Conservation (phyloP, 2,888 invertebrate species). For the Emesis russula region DNA sequence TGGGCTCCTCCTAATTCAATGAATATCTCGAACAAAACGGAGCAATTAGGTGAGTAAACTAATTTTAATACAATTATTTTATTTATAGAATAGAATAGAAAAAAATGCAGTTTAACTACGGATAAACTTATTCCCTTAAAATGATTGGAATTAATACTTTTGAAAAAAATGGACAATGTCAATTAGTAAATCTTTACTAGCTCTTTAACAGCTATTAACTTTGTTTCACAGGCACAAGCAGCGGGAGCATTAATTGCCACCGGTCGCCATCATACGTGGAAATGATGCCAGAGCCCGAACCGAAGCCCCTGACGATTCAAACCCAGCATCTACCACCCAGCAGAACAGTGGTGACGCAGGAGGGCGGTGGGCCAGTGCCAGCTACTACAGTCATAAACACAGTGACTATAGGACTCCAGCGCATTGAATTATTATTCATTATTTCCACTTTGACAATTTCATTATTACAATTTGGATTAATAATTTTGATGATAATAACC, state of each 20-base stretch:
- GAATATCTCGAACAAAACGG: constrained; percentile 29
- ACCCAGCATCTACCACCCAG: constrained; percentile 28
- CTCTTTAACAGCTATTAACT: no score
- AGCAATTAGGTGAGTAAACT: constrained; percentile 25
- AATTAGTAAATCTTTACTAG: no score
- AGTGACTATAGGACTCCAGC: neutral
- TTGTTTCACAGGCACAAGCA: neutral
- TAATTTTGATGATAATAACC: no score
- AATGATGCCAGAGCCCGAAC: constrained; percentile 24
- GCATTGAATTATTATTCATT: no score
- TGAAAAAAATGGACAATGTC: no score
- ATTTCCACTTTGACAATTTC: no score
- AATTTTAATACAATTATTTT: constrained; percentile 29
- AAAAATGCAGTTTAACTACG: neutral
- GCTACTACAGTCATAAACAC: constrained; percentile 24
- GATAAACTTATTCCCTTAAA: no score
- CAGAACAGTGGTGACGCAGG: constrained; percentile 20
- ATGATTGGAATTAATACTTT: no score
- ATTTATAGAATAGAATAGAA: constrained; percentile 19
- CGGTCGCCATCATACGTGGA: constrained; percentile 9
- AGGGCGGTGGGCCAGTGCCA: constrained; percentile 29
- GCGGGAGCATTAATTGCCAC: neutral
- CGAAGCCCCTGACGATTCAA: constrained; percentile 19
- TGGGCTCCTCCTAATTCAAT: constrained; percentile 25
- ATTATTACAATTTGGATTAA: no score